phyloP scores from a whole-genome alignment of 2,888 invertebrate genomes.

The Cosmorhoe ocellata region DNA sequence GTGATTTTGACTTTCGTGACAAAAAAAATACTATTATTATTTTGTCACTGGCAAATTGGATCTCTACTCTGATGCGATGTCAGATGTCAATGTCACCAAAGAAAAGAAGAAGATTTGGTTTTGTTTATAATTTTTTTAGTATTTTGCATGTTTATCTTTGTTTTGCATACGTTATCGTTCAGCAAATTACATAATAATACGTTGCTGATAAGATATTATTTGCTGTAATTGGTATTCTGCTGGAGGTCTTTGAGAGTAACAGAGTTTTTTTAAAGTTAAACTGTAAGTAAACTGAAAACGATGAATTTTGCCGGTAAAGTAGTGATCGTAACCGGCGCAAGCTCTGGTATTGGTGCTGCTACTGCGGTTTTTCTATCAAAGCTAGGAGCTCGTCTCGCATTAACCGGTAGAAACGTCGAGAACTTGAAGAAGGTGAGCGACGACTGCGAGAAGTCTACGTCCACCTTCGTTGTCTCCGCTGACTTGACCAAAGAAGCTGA shows the following conservation, averaged over 20 bases:
- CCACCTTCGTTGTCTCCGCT: constrained; percentile 84
- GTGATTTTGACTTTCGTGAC: too few species aligned
- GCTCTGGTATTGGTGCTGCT: constrained; percentile 93
- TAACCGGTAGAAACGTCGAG: constrained; percentile 86
- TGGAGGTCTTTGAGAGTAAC: not conserved
- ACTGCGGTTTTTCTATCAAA: constrained; percentile 90
- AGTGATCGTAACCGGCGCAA: constrained; percentile 89
- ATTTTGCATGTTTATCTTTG: too few species aligned
- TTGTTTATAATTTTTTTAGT: too few species aligned
- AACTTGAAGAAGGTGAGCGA: constrained; percentile 80
- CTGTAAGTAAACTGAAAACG: constrained; percentile 22
- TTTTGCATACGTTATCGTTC: too few species aligned
- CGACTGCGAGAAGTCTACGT: constrained; percentile 60
- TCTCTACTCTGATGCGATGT: too few species aligned
- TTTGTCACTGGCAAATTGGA: too few species aligned
- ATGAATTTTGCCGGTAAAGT: constrained; percentile 88
- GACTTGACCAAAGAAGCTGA: constrained; percentile 90
- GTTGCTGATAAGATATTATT: constrained; percentile 39
- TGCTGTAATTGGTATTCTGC: constrained; percentile 11
- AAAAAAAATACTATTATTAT: too few species aligned
- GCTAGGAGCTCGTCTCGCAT: constrained; percentile 88
- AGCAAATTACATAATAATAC: not conserved
- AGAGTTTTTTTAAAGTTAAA: too few species aligned
- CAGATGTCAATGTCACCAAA: too few species aligned
- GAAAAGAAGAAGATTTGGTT: too few species aligned